These are phyloP conservation scores for Nesoenas mayeri DNA, from an alignment of 2,113 vertebrate species.

Conservation along the genomic window DNA sequence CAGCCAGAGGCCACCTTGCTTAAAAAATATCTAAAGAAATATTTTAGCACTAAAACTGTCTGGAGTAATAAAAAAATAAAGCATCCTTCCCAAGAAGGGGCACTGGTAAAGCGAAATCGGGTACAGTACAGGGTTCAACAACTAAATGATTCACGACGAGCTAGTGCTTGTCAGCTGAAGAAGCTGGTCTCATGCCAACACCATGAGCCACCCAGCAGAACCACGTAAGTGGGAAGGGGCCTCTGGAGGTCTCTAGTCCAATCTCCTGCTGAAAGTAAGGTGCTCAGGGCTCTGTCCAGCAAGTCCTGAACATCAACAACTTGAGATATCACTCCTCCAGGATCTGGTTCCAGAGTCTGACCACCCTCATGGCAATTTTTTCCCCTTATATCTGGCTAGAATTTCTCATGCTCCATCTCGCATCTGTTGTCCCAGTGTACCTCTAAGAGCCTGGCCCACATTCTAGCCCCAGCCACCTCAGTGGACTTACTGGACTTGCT, in stretches of 20 bases:
- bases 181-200: neutral
- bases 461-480: neutral
- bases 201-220: neutral
- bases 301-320: neutral
- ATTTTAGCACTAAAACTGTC: slow-evolving; percentile 55
- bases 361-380: neutral
- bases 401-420: neutral
- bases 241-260: neutral
- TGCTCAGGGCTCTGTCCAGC: neutral
- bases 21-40: slow-evolving; percentile 58
- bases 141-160: neutral
- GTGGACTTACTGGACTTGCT: neutral
- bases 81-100: neutral
- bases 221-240: fast-evolving
- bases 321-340: neutral
- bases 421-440: neutral
- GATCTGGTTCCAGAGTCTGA: neutral
- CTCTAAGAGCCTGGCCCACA: neutral
- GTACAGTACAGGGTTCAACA: slow-evolving; percentile 17
- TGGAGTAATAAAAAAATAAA: slow-evolving; percentile 8
- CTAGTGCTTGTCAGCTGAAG: neutral
- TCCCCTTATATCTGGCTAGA: neutral
- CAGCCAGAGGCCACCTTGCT: slow-evolving; percentile 56
- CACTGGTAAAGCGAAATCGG: neutral
- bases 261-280: neutral